Conservation (phyloP, 2,113 vertebrate genomes). For the Phainopepla nitens region DNA sequence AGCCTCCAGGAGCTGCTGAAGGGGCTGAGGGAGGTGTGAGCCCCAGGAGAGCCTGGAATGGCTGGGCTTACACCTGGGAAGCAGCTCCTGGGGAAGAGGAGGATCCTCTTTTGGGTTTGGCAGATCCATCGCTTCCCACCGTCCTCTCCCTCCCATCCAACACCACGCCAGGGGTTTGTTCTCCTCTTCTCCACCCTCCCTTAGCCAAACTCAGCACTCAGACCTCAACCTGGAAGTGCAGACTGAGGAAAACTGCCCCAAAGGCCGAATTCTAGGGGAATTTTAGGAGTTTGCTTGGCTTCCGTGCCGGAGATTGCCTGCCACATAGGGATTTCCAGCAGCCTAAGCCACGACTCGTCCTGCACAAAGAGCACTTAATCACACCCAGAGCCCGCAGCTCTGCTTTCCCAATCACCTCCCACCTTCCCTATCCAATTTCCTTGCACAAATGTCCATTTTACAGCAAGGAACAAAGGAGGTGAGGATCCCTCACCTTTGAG, state of each 20-base stretch:
- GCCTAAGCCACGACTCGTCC: neutral
- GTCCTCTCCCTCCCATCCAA: neutral
- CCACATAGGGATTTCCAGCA: neutral
- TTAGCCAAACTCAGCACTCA: neutral
- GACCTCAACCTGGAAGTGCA: neutral
- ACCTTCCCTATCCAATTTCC: neutral
- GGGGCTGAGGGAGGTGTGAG: neutral
- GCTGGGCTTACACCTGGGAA: neutral
- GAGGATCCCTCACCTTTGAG: neutral
- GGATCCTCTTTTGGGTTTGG: too few relatives aligned
- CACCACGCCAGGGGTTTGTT: neutral
- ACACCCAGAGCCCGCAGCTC: neutral
- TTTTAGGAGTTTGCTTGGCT: neutral
- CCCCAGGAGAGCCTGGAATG: neutral
- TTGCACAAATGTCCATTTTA: neutral
- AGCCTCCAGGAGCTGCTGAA: neutral
- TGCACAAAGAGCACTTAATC: slow-evolving; percentile 6
- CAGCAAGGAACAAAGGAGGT: neutral
- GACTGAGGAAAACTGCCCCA: neutral
- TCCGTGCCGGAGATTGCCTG: neutral
- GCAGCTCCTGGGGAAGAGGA: too few relatives aligned
- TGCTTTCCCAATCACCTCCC: neutral
- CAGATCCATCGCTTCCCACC: neutral
- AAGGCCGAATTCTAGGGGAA: rapidly evolving
- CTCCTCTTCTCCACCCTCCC: neutral